A percentile compares a stretch with the other conserved stretches of the same genome.
Conservation (phyloP, 2,888 invertebrate genomes). For the Ornithoptera priamus region DNA sequence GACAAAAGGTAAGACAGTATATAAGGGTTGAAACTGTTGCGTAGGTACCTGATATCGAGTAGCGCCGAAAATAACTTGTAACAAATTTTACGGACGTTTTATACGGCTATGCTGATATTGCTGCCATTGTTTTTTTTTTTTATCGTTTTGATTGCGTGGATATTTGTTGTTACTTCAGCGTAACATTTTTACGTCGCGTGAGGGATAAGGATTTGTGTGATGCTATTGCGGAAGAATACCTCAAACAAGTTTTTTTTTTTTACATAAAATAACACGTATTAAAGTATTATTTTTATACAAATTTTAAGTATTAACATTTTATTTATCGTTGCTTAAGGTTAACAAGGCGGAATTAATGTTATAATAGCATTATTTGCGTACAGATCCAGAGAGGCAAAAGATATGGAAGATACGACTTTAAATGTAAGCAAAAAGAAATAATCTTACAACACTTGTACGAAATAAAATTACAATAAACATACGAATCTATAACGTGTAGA, state of each 20-base stretch:
- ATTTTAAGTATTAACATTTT: too few species aligned
- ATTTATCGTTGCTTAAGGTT: too few species aligned
- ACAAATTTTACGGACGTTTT: constrained; percentile 33
- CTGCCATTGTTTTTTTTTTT: constrained; percentile 40
- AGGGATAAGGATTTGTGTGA: constrained; percentile 48
- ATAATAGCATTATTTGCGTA: too few species aligned
- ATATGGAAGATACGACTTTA: too few species aligned
- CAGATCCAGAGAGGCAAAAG: too few species aligned
- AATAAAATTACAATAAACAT: too few species aligned
- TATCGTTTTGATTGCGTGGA: constrained; percentile 56
- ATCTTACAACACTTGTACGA: too few species aligned
- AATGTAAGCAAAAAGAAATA: too few species aligned
- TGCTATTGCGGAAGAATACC: constrained; percentile 45
- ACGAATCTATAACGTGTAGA: too few species aligned
- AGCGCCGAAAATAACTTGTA: constrained; percentile 13
- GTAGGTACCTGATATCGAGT: neutral
- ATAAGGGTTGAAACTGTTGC: constrained; percentile 2
- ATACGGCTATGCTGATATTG: constrained; percentile 36
- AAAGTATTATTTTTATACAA: neutral
- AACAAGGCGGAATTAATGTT: too few species aligned
- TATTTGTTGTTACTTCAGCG: constrained; percentile 46
- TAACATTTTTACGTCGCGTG: constrained; percentile 52
- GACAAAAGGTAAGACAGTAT: neutral
- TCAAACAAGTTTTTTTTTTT: neutral
- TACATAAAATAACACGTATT: neutral